Evolutionary conservation across 30 jellyfish, hydroid and myxozoan species (phyloP).

Genomic region (Hydractinia symbiolongicarpus): DNA sequence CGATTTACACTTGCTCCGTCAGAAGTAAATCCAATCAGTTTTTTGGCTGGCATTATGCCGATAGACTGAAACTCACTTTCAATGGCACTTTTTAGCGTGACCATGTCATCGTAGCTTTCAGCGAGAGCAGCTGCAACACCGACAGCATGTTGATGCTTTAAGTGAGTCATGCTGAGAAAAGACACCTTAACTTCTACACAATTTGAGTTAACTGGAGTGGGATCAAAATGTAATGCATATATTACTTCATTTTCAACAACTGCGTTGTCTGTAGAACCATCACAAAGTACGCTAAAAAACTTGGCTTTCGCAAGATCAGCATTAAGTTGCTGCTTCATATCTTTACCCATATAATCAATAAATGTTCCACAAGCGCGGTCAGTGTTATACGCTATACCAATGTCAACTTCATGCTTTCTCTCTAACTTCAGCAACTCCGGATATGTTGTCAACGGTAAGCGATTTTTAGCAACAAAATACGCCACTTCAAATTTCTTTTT

Average conservation of each 20-base stretch:
- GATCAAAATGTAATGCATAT: background rate
- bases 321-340: too few relatives aligned
- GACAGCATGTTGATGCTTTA: background rate
- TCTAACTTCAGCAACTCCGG: too few relatives aligned
- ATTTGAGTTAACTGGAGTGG: background rate
- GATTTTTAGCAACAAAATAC: too few relatives aligned
- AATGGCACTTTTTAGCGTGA: too few relatives aligned
- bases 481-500: too few relatives aligned
- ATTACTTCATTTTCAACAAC: background rate
- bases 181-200: constrained; percentile 3
- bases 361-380: too few relatives aligned
- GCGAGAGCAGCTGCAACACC: constrained; percentile 16
- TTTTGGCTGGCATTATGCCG: background rate
- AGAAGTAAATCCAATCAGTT: background rate
- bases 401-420: too few relatives aligned
- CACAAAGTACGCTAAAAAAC: background rate
- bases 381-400: too few relatives aligned
- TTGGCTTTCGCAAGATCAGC: background rate
- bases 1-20: too few relatives aligned
- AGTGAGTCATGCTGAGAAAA: background rate
- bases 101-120: constrained; percentile 10
- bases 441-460: too few relatives aligned
- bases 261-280: background rate
- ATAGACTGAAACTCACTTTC: background rate
- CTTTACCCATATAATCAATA: too few relatives aligned